phyloP scores from a whole-genome alignment of 2,797 vertebrate genomes.

The Calcarius lapponicus region DNA sequence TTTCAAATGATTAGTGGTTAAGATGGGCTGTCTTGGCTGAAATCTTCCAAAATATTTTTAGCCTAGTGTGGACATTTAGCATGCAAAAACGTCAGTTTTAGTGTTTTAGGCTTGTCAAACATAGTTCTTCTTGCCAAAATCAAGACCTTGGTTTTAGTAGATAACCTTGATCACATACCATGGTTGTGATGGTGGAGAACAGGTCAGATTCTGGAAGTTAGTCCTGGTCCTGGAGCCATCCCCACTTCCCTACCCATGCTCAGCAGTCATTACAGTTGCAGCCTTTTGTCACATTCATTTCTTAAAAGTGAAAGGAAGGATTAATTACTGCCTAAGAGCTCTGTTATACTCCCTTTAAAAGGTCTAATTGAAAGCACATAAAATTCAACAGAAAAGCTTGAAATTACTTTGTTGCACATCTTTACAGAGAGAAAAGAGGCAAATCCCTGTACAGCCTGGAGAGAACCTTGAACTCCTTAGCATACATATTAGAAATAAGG shows the following conservation, averaged over 20 bases:
- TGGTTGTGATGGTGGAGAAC: background rate
- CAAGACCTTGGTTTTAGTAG: background rate
- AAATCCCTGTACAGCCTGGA: background rate
- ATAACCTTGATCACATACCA: background rate
- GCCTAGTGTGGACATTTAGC: rapidly evolving
- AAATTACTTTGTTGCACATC: background rate
- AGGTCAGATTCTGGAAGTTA: background rate
- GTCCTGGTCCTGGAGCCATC: background rate
- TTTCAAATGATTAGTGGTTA: background rate
- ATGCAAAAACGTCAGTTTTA: background rate
- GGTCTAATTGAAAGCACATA: background rate
- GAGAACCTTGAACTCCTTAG: background rate
- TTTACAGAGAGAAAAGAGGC: background rate
- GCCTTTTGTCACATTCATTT: background rate
- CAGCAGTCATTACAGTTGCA: background rate
- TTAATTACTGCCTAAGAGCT: constrained; percentile 13
- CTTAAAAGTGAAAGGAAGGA: background rate
- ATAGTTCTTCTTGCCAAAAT: background rate
- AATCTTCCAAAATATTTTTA: background rate
- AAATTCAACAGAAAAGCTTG: constrained; percentile 11
- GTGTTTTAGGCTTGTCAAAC: background rate
- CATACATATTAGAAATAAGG: background rate
- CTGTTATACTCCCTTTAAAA: background rate
- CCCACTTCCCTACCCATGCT: background rate
- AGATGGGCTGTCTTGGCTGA: background rate